Conservation (phyloP, 1,140 invertebrate genomes). For the Drosophila bocki region DNA sequence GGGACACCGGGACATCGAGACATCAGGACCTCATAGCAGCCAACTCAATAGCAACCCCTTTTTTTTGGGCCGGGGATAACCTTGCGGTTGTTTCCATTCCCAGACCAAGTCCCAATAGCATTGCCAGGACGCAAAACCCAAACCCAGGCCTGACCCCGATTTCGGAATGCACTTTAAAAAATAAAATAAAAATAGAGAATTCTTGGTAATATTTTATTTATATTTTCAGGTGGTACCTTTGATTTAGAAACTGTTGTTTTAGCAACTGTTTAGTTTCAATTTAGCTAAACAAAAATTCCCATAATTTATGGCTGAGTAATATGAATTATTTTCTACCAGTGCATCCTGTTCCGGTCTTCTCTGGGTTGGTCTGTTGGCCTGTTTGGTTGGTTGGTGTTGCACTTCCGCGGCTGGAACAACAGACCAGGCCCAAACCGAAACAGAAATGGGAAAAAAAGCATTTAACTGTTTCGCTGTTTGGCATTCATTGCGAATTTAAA, state of each 20-base stretch:
- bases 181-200: not conserved
- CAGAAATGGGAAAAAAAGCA: slow-evolving; percentile 54
- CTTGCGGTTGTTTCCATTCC: slow-evolving; percentile 54
- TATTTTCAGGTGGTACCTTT: not conserved
- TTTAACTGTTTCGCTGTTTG: slow-evolving; percentile 80
- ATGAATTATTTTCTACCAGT: slow-evolving; percentile 11
- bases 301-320: no score
- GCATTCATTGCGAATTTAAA: slow-evolving; percentile 83
- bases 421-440: slow-evolving; percentile 29
- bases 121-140: slow-evolving; percentile 18
- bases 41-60: slow-evolving; percentile 39
- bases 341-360: slow-evolving; percentile 45
- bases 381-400: slow-evolving; percentile 68
- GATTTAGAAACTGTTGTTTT: no score
- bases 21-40: slow-evolving; percentile 44
- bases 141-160: slow-evolving; percentile 16
- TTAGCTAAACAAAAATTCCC: not conserved
- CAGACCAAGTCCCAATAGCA: slow-evolving; percentile 31
- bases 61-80: slow-evolving; percentile 46
- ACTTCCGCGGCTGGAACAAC: slow-evolving; percentile 67
- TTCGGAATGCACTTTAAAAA: slow-evolving; percentile 13
- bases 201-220: not conserved
- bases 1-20: slow-evolving; percentile 23
- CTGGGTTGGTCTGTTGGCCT: slow-evolving; percentile 31
- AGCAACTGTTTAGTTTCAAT: not conserved